Evolutionary conservation across 1,140 invertebrate genomes (phyloP), one percentile per base, ranked within the genome.

Genomic region (Nephila pilipes): DNA sequence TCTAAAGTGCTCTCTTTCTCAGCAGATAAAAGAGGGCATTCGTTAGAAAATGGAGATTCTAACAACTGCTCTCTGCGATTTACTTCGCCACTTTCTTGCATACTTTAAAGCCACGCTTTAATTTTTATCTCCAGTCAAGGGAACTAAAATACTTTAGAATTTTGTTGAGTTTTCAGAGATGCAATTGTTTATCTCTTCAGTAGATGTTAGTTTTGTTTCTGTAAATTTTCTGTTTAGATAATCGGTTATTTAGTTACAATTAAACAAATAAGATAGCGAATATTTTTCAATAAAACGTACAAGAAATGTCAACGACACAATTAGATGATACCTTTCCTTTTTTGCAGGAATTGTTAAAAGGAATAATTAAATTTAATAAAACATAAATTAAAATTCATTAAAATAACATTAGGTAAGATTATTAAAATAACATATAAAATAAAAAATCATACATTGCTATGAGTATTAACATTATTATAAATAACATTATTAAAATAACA

Each of bases 1-100:
- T 87, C 54, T 87, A 87, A 87, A 87, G 85, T 87, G 85, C 55
- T 87, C 58, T 60, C 55, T 60, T 85, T 36, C 57, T 20, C 54
- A 36, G 16, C 55, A 60, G 85, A 87, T 87, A 87, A 87, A 87
- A 87, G 46, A 36, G 38, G 38, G n/a, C 46, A 25, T 83, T 83
- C 54, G 22, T 83, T 32, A 18, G 29, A 75, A 75, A 75, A 75
- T 75, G 25, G 60, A 65, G 20, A 65, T 65, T 65, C 60, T 25
- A 22, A 22, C 8, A 65, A 65, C 20, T 25, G 63, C 22, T 65
- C 69, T 36, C 32, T 29, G 18, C 69, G 18, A 75, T 32, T 18
- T 14, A 36, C 69, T 16, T 75, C 29, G 25, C 2, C 69, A 36
- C 18, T 75, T 22, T 22, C 16, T 58, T 58, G 16, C 1, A 6